Percentiles rank a stretch among this genome's conserved stretches.
Conservation (phyloP, 2,797 vertebrate genomes). For the Sebastes alutus region DNA sequence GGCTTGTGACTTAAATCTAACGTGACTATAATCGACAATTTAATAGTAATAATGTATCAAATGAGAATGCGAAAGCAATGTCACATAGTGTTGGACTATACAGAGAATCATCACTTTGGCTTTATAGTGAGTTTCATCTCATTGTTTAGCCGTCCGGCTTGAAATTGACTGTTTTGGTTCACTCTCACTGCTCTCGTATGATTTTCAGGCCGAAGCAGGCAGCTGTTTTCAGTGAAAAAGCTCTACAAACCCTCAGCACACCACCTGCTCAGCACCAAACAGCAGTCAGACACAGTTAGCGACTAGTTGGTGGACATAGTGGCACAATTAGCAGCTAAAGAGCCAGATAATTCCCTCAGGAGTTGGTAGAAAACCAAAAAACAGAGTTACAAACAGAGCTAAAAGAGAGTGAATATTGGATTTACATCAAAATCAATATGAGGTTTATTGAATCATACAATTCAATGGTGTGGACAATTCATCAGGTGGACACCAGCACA, state of each 20-base stretch:
- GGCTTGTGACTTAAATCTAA: not conserved
- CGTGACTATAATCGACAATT: not conserved
- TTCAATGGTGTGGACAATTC: too few species aligned
- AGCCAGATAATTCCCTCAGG: not conserved
- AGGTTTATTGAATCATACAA: too few species aligned
- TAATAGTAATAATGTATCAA: not conserved
- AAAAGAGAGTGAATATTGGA: not conserved
- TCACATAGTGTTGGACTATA: not conserved
- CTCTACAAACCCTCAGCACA: not conserved
- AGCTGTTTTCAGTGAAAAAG: not conserved
- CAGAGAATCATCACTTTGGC: not conserved
- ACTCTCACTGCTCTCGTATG: not conserved
- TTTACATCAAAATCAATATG: not conserved
- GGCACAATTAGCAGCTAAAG: not conserved
- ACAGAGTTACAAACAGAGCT: not conserved
- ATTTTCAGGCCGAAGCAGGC: not conserved
- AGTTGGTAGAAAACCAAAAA: not conserved
- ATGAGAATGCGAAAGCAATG: not conserved
- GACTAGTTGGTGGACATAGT: not conserved
- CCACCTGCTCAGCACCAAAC: not conserved
- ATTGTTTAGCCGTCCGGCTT: not conserved
- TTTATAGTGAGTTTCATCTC: not conserved
- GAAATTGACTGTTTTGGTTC: not conserved
- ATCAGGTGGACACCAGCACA: not conserved
- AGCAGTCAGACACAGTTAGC: not conserved